phyloP scores from a whole-genome alignment of 2,113 vertebrate species.

The Tringa solitaria region DNA sequence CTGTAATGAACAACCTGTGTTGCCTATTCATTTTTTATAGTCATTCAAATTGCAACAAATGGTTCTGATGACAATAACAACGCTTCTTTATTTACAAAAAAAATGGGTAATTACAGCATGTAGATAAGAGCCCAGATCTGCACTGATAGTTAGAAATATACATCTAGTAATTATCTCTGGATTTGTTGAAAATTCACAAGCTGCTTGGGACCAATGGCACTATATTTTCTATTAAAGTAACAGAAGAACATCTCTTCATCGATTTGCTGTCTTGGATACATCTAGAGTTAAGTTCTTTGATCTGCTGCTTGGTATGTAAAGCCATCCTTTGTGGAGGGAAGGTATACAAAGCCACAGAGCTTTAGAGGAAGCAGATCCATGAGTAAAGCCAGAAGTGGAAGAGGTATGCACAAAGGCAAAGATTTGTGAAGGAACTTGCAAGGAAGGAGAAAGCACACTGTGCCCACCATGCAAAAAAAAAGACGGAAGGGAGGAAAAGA shows the following conservation, averaged over 20 bases:
- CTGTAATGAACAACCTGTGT: not conserved
- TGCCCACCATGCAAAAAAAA: not conserved
- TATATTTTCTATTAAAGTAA: not conserved
- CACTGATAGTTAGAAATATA: not conserved
- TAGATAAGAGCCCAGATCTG: not conserved
- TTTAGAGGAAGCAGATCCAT: not conserved
- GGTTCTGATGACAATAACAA: constrained; percentile 1
- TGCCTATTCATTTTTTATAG: not conserved
- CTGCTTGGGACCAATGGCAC: not conserved
- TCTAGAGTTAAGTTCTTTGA: not conserved
- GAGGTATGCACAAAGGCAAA: not conserved
- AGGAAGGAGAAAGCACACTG: not conserved
- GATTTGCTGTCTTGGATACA: not conserved
- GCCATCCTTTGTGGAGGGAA: not conserved
- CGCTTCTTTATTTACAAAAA: not conserved
- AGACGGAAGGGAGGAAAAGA: not conserved
- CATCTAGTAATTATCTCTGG: not conserved
- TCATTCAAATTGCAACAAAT: constrained; percentile 3
- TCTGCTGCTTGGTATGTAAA: not conserved
- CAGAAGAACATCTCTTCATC: not conserved
- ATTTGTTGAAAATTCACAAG: not conserved
- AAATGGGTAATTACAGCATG: not conserved
- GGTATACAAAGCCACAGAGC: not conserved
- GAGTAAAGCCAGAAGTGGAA: not conserved
- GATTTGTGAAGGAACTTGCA: not conserved